A percentile compares a stretch with the other conserved stretches of the same genome.
phyloP scores from a whole-genome alignment of 2,888 invertebrate genomes.

The Lithophane ornitopus region DNA sequence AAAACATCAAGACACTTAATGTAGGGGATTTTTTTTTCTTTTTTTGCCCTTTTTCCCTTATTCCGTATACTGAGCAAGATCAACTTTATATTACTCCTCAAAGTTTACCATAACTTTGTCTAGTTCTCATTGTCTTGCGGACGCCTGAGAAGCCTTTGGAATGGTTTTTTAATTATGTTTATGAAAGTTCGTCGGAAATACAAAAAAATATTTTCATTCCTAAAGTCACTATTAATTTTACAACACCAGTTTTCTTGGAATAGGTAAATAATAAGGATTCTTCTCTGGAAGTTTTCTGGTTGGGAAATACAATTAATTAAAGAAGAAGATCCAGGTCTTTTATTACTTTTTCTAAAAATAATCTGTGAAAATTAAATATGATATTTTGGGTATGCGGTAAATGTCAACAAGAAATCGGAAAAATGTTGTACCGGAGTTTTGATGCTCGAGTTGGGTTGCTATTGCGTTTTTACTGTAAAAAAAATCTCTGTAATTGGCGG shows the following conservation, averaged over 20 bases:
- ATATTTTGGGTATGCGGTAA: not conserved
- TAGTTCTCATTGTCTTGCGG: conserved; percentile 69
- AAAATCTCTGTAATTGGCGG: too few species aligned
- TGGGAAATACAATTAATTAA: not conserved
- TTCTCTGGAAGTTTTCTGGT: not conserved
- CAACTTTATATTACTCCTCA: conserved; percentile 68
- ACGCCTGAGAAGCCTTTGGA: conserved; percentile 71
- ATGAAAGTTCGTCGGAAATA: conserved; percentile 63
- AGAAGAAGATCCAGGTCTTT: too few species aligned
- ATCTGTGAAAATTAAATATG: not conserved
- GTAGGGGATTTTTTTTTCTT: conserved; percentile 25
- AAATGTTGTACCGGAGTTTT: too few species aligned
- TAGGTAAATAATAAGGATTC: not conserved
- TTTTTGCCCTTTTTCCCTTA: conserved; percentile 49
- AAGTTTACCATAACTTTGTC: conserved; percentile 68
- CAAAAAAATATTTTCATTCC: conserved; percentile 62
- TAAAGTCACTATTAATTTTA: conserved; percentile 42
- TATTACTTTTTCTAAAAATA: not conserved
- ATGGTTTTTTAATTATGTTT: conserved; percentile 78
- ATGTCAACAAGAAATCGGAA: not conserved
- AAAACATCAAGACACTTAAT: conserved; percentile 52
- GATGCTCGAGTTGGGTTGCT: too few species aligned
- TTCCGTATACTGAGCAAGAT: conserved; percentile 49
- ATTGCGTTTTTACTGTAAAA: too few species aligned
- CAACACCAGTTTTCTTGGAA: conserved; percentile 14